Evolutionary conservation across 1,140 invertebrate species (phyloP), one percentile per base, ranked within the genome.

Genomic region (Copidosoma floridanum): DNA sequence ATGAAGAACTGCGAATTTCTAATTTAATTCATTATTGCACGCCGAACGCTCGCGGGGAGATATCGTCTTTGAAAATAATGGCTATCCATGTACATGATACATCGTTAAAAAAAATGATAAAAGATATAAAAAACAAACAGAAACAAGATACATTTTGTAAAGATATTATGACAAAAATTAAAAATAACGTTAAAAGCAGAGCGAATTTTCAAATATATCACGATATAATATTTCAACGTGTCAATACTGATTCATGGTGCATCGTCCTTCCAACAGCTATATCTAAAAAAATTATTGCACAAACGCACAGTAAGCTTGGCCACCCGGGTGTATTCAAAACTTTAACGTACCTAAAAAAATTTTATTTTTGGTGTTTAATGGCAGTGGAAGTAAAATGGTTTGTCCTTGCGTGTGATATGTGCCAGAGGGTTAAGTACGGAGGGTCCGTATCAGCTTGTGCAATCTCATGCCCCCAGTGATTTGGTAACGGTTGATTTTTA

Each of bases 271-370:
- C 51, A 2, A 7, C 24, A 1, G n/a, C 24, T 23, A 20, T 54
- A 12, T 27, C 14, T 12, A 26, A 40, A 23, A 12, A 40, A 27
- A 29, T 61, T 1, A 29, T 61, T 12, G 20, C 29, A 32, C 11
- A 29, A 27, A 35, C 35, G 2, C 59, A 56, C 24, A 24, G 24
- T 21, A 61, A 56, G 51, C 35, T 56, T 18, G 59, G 52, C n/a
- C 59, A 61, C 51, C 46, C 53, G 1, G 59, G 52, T 0, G 18
- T 16, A 35, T 61, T 24, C 12, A 54, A 55, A 37, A 54, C 48
- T 6, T 8, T 41, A 3, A 18, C 20, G n/a, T 47, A 60, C 40
- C 12, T 53, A 2, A 46, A 26, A 40, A 27, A 53, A 7, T 60
- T 37, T 40, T 61, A 40, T 27, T 61, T n/a, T 32, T 61, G 51